Base-by-base conservation (phyloP, 2,113 vertebrate genomes). In the Syngnathus floridae region DNA sequence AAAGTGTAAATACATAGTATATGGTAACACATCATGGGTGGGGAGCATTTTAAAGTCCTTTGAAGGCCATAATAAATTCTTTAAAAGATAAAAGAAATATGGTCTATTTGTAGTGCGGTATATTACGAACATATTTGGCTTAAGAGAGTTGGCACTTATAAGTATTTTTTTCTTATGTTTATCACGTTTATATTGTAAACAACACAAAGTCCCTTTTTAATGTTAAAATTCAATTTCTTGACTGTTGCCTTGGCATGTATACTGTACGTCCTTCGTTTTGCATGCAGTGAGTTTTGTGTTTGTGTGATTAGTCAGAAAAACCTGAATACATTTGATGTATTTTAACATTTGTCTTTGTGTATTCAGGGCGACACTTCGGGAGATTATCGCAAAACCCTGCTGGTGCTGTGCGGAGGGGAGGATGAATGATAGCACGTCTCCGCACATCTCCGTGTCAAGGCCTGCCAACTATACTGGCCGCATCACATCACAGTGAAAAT, bases 321-420 rank as follows among this genome's bases (percentile, higher is more conserved):
- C n/a, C 19, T n/a, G 16, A 62, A 49, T 3, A 11, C 37, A 41
- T 26, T 71, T 46, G 51, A 57, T 17, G 62, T 57, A 57, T 65
- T 63, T 72, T 8, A 37, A 52, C 7, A 5, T 74, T 38, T 6
- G 13, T 21, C 3, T 79, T 2, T 72, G 14, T 73, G 51, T 78
- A 21, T 73, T 75, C 86, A 99, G 97, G 92, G 94, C 13, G 97
- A 98, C 82, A 95, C 94, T n/a, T 97, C 96, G 0, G 97, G 97
- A 9, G 93, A 99, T 87, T 98, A 97, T 85, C 67, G 92, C 81
- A 96, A 94, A 84, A 95, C 94, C 52, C 85, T 99, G 82, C 89
- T 98, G 82, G 55, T 83, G 46, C 85, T 99, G 52, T 98, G 95
- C 3, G 96, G 94, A 0, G 97, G 94, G 19, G 93, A 99, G 63